A percentile compares a stretch with the other conserved stretches of the same genome.
Evolutionary conservation across 2,113 vertebrate genomes (phyloP).

Genomic region (Rhea americana): DNA sequence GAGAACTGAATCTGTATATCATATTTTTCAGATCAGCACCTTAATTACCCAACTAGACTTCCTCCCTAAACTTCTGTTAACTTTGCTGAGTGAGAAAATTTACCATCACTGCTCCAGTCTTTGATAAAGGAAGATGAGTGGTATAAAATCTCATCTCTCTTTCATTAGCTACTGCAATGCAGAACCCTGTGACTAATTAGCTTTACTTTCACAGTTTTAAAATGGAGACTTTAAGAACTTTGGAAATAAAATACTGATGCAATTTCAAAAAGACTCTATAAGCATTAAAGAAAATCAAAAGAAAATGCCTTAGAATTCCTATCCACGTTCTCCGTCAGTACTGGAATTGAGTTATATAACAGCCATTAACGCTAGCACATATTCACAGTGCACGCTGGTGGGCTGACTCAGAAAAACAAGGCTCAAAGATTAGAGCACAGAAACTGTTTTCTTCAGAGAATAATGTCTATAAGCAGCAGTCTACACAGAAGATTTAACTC

Average conservation of each 20-base stretch:
- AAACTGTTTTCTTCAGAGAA: neutral
- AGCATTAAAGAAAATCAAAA: neutral
- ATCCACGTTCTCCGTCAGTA: neutral
- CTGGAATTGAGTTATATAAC: neutral
- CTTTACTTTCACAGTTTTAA: neutral
- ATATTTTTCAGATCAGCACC: neutral
- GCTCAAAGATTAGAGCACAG: neutral
- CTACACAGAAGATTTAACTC: neutral
- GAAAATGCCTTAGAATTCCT: neutral
- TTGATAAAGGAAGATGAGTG: neutral
- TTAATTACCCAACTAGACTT: neutral
- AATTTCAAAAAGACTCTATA: neutral
- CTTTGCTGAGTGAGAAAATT: neutral
- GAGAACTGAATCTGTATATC: neutral
- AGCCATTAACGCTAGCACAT: neutral
- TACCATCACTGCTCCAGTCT: neutral
- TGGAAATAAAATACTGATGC: neutral
- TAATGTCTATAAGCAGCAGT: neutral
- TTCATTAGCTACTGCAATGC: neutral
- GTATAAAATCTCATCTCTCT: neutral
- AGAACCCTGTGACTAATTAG: neutral
- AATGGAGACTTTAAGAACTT: neutral
- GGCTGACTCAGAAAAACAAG: neutral
- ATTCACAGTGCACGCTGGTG: neutral
- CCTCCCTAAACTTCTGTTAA: neutral